phyloP scores from a whole-genome alignment of 1,140 invertebrate genomes.

The Eubasilissa regina region DNA sequence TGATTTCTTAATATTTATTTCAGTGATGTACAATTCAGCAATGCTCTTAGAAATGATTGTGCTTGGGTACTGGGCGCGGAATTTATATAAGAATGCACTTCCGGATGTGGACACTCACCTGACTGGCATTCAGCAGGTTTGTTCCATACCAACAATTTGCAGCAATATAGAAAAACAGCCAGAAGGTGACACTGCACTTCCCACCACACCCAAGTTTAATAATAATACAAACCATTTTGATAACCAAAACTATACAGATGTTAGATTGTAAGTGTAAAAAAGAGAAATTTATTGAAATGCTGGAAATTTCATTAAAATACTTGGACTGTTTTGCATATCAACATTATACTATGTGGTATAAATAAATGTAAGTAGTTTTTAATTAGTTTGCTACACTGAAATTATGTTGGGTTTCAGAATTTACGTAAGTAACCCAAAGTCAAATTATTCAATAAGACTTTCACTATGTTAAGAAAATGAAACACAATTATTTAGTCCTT shows the following conservation, averaged over 20 bases:
- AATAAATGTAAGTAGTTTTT: no score
- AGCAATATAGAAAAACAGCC: constrained; percentile 12
- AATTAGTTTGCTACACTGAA: no score
- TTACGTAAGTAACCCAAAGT: no score
- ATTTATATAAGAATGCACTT: constrained; percentile 71
- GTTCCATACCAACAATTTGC: constrained; percentile 41
- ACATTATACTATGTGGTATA: no score
- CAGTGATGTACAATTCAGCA: constrained; percentile 75
- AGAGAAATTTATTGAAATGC: constrained; percentile 7
- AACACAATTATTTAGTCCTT: no score
- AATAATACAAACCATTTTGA: constrained; percentile 46
- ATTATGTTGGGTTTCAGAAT: no score
- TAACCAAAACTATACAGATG: constrained; percentile 54
- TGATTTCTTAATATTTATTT: constrained; percentile 48
- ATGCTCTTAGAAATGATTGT: constrained; percentile 77
- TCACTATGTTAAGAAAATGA: no score
- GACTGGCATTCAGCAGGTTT: constrained; percentile 62
- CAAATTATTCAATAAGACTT: no score
- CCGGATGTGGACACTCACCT: constrained; percentile 61
- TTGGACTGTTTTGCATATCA: not conserved
- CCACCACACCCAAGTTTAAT: constrained; percentile 28
- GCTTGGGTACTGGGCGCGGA: constrained; percentile 72
- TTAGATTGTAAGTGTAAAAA: constrained; percentile 38
- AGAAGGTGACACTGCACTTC: not conserved
- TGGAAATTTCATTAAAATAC: not conserved